phyloP scores from a whole-genome alignment of 2,113 vertebrate species.

The Lynx canadensis region DNA sequence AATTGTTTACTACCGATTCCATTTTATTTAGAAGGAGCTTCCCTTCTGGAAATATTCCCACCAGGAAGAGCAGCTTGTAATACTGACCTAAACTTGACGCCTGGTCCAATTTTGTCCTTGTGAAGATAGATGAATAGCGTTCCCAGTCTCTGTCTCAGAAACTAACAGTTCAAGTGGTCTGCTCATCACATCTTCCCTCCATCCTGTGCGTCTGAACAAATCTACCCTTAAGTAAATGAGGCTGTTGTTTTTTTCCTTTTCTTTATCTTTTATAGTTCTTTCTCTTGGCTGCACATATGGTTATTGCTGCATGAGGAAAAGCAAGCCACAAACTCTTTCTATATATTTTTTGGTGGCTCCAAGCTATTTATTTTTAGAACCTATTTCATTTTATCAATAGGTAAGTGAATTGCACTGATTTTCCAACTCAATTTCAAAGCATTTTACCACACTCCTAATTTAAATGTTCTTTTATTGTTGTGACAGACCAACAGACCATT shows the following conservation, averaged over 20 bases:
- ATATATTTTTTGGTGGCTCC: background rate
- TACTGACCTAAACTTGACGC: background rate
- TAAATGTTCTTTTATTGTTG: constrained; percentile 51
- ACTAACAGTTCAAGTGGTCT: background rate
- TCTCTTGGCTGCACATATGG: background rate
- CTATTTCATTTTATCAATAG: constrained; percentile 33
- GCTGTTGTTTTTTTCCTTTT: background rate
- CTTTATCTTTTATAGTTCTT: background rate
- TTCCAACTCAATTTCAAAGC: constrained; percentile 48
- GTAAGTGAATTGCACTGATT: constrained; percentile 49
- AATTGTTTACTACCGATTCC: background rate
- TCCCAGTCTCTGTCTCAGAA: background rate
- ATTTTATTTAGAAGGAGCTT: background rate
- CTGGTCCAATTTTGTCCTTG: background rate
- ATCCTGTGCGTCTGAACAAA: background rate
- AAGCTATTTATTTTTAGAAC: constrained; percentile 39
- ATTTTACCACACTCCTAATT: constrained; percentile 38
- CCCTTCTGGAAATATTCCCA: background rate
- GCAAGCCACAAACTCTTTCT: background rate
- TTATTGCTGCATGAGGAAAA: constrained; percentile 49
- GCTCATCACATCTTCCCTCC: background rate
- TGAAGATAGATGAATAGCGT: background rate
- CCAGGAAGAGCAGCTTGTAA: background rate
- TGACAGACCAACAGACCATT: background rate
- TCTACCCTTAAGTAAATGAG: background rate